These are phyloP conservation scores for Calliphora vicina DNA, from an alignment of 1,140 invertebrate genomes.

Conservation along the genomic window DNA sequence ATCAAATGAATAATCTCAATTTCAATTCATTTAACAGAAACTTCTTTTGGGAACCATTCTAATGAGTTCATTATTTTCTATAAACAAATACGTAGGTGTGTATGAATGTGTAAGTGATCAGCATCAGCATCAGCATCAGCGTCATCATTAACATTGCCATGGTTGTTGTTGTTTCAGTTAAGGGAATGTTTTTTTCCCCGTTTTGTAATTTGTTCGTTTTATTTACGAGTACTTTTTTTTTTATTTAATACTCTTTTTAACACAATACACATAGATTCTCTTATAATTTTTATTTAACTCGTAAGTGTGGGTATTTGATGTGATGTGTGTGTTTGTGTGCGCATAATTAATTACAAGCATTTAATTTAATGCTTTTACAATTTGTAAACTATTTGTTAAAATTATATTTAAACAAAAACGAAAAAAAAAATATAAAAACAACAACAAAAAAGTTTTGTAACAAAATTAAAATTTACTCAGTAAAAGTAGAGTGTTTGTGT, in stretches of 20 bases:
- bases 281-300: not conserved
- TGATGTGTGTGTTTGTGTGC: too few species aligned
- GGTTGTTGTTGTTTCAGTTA: not conserved
- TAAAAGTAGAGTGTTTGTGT: not conserved
- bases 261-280: too few species aligned
- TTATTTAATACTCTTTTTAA: not conserved
- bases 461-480: not conserved
- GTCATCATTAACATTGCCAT: not conserved
- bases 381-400: slow-evolving; percentile 33
- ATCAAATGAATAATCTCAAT: too few species aligned
- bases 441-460: not conserved
- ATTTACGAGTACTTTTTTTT: not conserved
- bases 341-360: slow-evolving; percentile 32
- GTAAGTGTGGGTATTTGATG: not conserved
- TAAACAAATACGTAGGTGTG: too few species aligned
- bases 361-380: slow-evolving; percentile 32
- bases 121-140: not conserved
- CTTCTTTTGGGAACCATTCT: too few species aligned
- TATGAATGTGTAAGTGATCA: not conserved
- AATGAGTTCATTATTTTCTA: too few species aligned
- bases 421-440: too few species aligned
- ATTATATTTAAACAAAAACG: not conserved
- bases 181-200: not conserved
- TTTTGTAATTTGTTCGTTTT: not conserved
- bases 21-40: too few species aligned